These are phyloP conservation scores for Metridium senile DNA, from an alignment of 92 coral and sea anemone species.

Conservation along the genomic window DNA sequence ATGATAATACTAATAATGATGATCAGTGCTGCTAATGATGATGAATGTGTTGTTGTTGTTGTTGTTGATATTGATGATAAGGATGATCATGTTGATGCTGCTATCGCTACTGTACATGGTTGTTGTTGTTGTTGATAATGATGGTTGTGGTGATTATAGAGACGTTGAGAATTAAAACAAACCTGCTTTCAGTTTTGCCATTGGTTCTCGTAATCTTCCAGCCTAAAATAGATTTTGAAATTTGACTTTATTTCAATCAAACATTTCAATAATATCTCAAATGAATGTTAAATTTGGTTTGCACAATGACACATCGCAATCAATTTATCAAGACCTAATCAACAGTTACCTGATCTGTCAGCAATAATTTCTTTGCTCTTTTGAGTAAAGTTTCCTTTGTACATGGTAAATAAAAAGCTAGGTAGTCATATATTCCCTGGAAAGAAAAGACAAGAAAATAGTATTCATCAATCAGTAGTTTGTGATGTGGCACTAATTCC, in stretches of 20 bases:
- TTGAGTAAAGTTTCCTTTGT: conserved; percentile 93
- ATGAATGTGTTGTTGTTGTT: too few species aligned
- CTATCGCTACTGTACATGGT: background rate
- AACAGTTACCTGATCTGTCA: conserved; percentile 82
- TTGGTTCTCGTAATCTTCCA: conserved; percentile 91
- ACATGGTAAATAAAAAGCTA: conserved; percentile 91
- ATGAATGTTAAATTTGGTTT: too few species aligned
- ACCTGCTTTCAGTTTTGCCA: conserved; percentile 94
- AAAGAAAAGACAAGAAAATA: conserved; percentile 2
- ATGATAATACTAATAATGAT: too few species aligned
- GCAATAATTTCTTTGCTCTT: conserved; percentile 89
- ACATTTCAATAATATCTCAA: too few species aligned
- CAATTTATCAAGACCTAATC: background rate
- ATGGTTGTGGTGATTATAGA: background rate
- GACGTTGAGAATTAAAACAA: background rate
- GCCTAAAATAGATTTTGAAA: conserved; percentile 52
- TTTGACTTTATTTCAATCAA: background rate
- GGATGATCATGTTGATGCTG: too few species aligned
- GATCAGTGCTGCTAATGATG: too few species aligned
- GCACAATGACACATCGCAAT: too few species aligned
- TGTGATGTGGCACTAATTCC: background rate
- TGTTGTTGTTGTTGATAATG: background rate
- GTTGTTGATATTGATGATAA: too few species aligned
- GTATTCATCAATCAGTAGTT: too few species aligned
- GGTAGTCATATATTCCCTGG: conserved; percentile 93